phyloP scores from a whole-genome alignment of 2,888 invertebrate genomes.

The Oligia strigilis region DNA sequence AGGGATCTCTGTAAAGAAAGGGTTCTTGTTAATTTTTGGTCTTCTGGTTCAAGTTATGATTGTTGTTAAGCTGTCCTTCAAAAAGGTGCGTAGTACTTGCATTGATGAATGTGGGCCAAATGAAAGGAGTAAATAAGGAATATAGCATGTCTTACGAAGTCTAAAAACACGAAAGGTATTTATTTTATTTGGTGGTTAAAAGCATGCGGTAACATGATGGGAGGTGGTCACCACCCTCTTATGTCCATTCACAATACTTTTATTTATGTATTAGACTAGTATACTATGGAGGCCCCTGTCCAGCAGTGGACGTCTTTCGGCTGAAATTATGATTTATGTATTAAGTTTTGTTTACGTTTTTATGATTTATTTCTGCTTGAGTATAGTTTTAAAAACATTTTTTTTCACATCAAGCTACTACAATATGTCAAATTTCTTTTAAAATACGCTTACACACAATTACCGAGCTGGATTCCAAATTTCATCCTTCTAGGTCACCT shows the following conservation, averaged over 20 bases:
- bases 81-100: not conserved
- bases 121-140: not conserved
- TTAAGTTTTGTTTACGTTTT: too few relatives aligned
- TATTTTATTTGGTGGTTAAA: not conserved
- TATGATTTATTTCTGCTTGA: too few relatives aligned
- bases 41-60: not conserved
- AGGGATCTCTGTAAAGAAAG: slow-evolving; percentile 90
- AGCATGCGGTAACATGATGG: not conserved
- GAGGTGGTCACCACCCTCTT: not conserved
- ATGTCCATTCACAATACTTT: not conserved
- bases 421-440: too few relatives aligned
- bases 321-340: too few relatives aligned
- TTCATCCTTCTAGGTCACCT: too few relatives aligned
- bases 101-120: not conserved
- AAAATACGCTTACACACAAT: too few relatives aligned
- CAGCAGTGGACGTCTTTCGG: too few relatives aligned
- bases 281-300: too few relatives aligned
- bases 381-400: too few relatives aligned
- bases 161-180: not conserved
- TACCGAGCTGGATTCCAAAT: too few relatives aligned
- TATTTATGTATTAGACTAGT: too few relatives aligned
- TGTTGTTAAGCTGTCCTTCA: not conserved
- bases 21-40: not conserved
- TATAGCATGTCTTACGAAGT: not conserved
- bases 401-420: too few relatives aligned